Base-by-base conservation (phyloP, 2,113 vertebrate genomes). In the Tragelaphus buxtoni region DNA sequence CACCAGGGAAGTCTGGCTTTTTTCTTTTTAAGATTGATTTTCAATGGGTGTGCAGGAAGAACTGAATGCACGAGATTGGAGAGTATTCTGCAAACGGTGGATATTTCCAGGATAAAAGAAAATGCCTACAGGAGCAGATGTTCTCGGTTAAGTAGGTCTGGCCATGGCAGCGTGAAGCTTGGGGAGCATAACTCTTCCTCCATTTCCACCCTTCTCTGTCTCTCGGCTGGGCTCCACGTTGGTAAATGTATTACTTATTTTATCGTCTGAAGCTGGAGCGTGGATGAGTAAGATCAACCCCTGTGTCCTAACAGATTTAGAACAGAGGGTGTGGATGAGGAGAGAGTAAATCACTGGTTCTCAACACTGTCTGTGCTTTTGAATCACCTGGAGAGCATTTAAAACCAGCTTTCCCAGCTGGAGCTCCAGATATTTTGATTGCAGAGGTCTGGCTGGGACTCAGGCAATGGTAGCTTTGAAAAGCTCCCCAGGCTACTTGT, bases 171-270 rank as follows among this genome's bases (percentile, higher is more conserved):
- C 11, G 17, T 39, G 18, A 88, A 74, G 42, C 39, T 90, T 9
- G 18, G 58, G 69, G 72, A 82, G 60, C 32, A 24, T 26, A 55
- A 51, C 53, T 58, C 84, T 80, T 20, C 51, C n/a, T 32, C 32
- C 49, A 42, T 39, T 30, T 61, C 61, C 80, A 53, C 72, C 65
- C 72, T 74, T 72, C 90, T 81, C 35, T 88, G 90, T 95, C 60
- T 90, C 55, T n/a, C 53, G 69, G 39, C 30, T 69, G 69, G 39
- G 47, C 53, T 39, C 88, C 89, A 89, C 39, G 4, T 7, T 65
- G 84, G 63, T 65, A 90, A 96, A 96, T 97, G 90, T 90, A 95
- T 86, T 79, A 30, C 88, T 88, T 85, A 56, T 91, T 92, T 63
- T 91, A 88, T 77, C 42, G 56, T 83, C 77, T 87, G 63, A 96